Evolutionary conservation across 1,140 invertebrate species (phyloP).

Genomic region (Diploscapter pachys): DNA sequence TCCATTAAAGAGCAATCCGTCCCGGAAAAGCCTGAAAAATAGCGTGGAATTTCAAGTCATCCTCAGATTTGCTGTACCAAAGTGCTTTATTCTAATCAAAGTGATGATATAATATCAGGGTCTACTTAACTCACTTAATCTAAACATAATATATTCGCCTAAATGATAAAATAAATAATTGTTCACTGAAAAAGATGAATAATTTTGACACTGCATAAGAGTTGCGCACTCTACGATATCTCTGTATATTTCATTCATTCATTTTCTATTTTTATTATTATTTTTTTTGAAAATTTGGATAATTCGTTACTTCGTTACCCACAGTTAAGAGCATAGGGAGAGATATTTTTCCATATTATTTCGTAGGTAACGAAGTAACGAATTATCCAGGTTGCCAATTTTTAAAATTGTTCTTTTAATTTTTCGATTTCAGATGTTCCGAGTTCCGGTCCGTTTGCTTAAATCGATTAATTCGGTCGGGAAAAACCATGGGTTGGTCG

Average conservation of each 20-base stretch:
- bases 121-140: constrained; percentile 4
- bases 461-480: not conserved
- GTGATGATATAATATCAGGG: not conserved
- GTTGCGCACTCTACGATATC: no score
- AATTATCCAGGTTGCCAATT: constrained; percentile 1
- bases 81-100: constrained; percentile 1
- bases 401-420: constrained; percentile 8
- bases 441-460: not conserved
- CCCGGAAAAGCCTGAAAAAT: constrained; percentile 3
- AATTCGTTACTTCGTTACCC: no score
- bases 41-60: not conserved
- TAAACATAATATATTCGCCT: not conserved
- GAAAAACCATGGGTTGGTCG: not conserved
- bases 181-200: no score
- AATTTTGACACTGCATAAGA: no score
- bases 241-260: no score
- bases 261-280: no score
- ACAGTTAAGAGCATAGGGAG: no score
- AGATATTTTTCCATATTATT: not conserved
- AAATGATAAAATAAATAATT: not conserved
- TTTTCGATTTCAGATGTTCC: constrained; percentile 6
- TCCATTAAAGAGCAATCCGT: constrained; percentile 11
- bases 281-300: no score
- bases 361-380: constrained; percentile 5
- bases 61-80: not conserved